Conservation (phyloP, 2,888 invertebrate species). For the Gastracanthus pulcherrimus region DNA sequence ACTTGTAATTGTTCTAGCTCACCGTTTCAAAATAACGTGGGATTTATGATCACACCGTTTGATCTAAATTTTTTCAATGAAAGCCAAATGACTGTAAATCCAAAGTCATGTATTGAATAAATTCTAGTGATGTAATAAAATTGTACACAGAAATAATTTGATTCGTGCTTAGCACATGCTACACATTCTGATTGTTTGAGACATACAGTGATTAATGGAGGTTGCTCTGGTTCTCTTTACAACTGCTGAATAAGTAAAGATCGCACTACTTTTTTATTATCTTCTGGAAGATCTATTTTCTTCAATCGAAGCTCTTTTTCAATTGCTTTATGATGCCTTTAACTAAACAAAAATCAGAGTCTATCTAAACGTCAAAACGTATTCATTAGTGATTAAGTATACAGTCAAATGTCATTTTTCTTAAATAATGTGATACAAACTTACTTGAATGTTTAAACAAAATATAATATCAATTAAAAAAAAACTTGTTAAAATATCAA, state of each 20-base stretch:
- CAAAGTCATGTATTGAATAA: background rate
- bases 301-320: background rate
- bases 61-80: conserved; percentile 9
- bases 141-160: conserved; percentile 34
- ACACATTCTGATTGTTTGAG: conserved; percentile 23
- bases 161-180: conserved; percentile 10
- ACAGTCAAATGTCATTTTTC: too few relatives aligned
- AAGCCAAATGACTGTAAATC: background rate
- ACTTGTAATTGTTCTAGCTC: conserved; percentile 12
- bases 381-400: too few relatives aligned
- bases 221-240: conserved; percentile 19
- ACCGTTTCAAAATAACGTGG: conserved; percentile 4
- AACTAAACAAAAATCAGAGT: background rate
- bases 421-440: too few relatives aligned
- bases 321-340: conserved; percentile 25
- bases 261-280: conserved; percentile 43
- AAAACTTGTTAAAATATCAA: too few relatives aligned
- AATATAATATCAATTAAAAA: too few relatives aligned
- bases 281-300: conserved; percentile 16
- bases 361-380: too few relatives aligned
- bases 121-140: conserved; percentile 23
- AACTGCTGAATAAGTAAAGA: conserved; percentile 36
- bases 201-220: conserved; percentile 29
- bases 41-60: background rate
- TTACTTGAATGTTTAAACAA: too few relatives aligned